A percentile compares a stretch with the other conserved stretches of the same genome.
Evolutionary conservation across 2,113 vertebrate species (phyloP).

Genomic region (Channa maculata): DNA sequence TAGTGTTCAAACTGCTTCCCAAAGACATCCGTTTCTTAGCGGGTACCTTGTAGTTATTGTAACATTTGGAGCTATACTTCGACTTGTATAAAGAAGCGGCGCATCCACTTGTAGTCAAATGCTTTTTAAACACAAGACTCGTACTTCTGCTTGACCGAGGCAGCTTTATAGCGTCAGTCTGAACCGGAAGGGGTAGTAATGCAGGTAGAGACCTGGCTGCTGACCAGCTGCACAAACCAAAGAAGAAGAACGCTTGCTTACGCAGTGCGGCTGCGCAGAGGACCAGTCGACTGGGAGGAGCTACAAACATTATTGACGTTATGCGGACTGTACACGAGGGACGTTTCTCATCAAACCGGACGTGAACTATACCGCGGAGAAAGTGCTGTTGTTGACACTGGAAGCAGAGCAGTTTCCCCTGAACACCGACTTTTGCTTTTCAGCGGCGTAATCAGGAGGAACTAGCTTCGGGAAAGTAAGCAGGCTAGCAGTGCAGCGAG

Average conservation of each 20-base stretch:
- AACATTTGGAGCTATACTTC: too few species aligned
- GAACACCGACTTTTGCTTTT: conserved; percentile 49
- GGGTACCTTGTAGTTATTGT: too few species aligned
- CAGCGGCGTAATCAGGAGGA: conserved; percentile 23
- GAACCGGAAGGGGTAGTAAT: too few species aligned
- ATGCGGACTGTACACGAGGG: conserved; percentile 15
- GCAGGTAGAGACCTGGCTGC: too few species aligned
- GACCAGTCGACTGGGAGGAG: conserved; percentile 55
- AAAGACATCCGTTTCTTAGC: too few species aligned
- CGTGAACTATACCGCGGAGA: conserved; percentile 48
- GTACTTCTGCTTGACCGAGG: too few species aligned
- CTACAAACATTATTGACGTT: conserved; percentile 41
- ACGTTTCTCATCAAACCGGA: conserved; percentile 1
- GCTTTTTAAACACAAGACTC: too few species aligned
- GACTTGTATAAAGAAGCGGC: too few species aligned
- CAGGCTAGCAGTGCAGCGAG: conserved; percentile 27
- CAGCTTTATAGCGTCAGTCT: too few species aligned
- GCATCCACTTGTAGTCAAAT: too few species aligned
- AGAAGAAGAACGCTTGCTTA: conserved; percentile 2
- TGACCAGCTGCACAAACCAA: too few species aligned
- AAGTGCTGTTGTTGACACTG: conserved; percentile 16
- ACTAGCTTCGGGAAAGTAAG: conserved; percentile 40
- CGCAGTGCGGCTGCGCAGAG: conserved; percentile 66
- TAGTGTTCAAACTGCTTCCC: too few species aligned
- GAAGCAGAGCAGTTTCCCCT: conserved; percentile 31